Evolutionary conservation across 2,113 vertebrate genomes (phyloP).

Genomic region (Pagrus major): DNA sequence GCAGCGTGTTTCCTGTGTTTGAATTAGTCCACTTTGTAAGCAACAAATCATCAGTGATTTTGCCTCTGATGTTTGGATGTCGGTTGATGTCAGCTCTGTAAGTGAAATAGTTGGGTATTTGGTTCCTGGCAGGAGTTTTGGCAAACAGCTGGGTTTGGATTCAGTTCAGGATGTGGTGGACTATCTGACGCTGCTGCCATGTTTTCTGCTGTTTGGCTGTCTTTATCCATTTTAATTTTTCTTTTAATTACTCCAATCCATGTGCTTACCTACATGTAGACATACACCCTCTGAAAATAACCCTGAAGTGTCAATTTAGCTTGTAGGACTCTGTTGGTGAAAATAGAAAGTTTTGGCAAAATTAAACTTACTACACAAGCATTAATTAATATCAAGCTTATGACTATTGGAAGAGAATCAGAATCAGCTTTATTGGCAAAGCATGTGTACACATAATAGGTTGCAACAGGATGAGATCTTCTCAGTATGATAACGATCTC

Average conservation of each 20-base stretch:
- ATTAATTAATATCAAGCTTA: neutral
- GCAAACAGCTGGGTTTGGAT: slow-evolving; percentile 62
- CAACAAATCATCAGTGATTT: slow-evolving; percentile 20
- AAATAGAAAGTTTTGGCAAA: neutral
- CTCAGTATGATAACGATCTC: no score
- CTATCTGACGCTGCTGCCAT: slow-evolving; percentile 42
- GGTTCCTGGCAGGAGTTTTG: slow-evolving; percentile 51
- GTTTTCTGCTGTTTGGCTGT: slow-evolving; percentile 40
- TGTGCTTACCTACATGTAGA: neutral
- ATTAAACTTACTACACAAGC: no score
- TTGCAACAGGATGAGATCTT: no score
- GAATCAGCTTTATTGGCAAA: neutral
- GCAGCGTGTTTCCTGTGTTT: slow-evolving; percentile 8
- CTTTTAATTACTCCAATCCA: slow-evolving; percentile 23
- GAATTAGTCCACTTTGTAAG: slow-evolving; percentile 26
- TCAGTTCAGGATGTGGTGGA: slow-evolving; percentile 43
- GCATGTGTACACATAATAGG: no score
- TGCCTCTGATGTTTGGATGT: slow-evolving; percentile 47
- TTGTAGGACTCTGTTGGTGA: neutral
- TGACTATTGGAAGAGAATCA: neutral
- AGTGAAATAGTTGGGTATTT: slow-evolving; percentile 47
- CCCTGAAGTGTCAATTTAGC: neutral
- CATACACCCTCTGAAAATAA: neutral
- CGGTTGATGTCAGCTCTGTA: slow-evolving; percentile 30
- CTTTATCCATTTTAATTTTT: slow-evolving; percentile 15